Base-by-base conservation (phyloP, 2,888 invertebrate genomes). In the Noctua janthina region DNA sequence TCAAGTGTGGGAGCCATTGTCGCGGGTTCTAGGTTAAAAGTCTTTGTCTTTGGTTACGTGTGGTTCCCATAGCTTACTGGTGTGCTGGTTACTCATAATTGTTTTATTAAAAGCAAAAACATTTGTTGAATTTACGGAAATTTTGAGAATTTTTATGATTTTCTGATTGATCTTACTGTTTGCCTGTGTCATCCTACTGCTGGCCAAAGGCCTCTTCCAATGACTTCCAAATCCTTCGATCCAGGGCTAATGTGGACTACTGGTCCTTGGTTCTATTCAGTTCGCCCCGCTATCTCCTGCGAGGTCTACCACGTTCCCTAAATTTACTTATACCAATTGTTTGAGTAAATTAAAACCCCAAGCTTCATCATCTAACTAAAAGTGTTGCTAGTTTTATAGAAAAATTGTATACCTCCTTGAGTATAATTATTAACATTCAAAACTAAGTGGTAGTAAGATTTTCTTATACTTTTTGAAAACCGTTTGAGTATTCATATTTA, bases 1-100 rank as follows among this genome's bases (percentile, higher is more conserved):
- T 93, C 96, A 96, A 96, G 96, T 96, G 96, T 96, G 96, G 93
- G 96, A 96, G 91, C 91, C 66, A 92, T 92, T 91, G 91, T 91
- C 70, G 76, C 59, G 83, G 90, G 93, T 95, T 96, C 96, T 96
- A 96, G 96, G 96, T 96, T 95, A 94, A 81, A 79, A 56, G 72
- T 74, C 92, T 93, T 95, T 95, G 95, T 95, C 88, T 86, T 46
- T 71, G 35, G 84, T 84, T 86, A 85, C 90, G 86, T 62, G 72
- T 67, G 39, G 68, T 94, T 94, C 95, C 91, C 95, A 95, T 92
- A 93, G 88, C 91, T 89, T 93, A 94, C 91, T 88, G 92, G 88
- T 88, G 90, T 87, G 74, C 78, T 74, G 76, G 71, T 82, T 79
- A 81, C 66, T 69, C 77, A 83, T 87, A 85, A 89, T 89, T 89